A percentile compares a stretch with the other conserved stretches of the same genome.
Conservation (phyloP, 2,888 invertebrate species). For the Andrena dorsata region DNA sequence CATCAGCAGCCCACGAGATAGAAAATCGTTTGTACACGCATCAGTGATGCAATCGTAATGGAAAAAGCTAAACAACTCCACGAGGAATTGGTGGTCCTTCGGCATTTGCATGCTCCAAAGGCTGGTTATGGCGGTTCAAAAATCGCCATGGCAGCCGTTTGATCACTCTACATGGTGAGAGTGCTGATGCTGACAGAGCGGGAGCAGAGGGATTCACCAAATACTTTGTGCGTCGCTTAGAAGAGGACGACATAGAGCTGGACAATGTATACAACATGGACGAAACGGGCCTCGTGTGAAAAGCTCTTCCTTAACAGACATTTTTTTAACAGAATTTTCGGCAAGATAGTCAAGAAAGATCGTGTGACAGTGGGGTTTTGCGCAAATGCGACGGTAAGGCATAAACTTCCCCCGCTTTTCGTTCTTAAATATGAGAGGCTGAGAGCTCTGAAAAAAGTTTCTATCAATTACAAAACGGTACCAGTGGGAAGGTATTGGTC, state of each 20-base stretch:
- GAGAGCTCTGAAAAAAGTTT: neutral
- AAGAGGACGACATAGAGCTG: neutral
- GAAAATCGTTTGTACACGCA: slow-evolving; percentile 6
- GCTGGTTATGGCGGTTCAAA: neutral
- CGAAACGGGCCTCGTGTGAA: neutral
- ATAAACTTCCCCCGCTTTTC: neutral
- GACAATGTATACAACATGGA: neutral
- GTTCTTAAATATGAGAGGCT: neutral
- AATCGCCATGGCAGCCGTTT: neutral
- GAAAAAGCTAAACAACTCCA: neutral
- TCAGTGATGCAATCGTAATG: neutral
- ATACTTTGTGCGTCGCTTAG: neutral
- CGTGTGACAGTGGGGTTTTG: neutral
- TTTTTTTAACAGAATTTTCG: neutral
- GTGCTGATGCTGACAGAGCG: neutral
- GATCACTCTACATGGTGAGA: neutral
- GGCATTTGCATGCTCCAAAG: neutral
- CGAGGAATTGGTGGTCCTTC: neutral
- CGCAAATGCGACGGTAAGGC: neutral
- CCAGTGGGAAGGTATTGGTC: slow-evolving; percentile 1
- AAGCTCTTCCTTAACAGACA: neutral
- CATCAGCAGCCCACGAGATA: neutral
- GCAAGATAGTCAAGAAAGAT: neutral
- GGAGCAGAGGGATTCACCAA: neutral
- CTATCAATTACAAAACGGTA: neutral